Conservation (phyloP, 2,797 vertebrate species). For the Sebastolobus alascanus region DNA sequence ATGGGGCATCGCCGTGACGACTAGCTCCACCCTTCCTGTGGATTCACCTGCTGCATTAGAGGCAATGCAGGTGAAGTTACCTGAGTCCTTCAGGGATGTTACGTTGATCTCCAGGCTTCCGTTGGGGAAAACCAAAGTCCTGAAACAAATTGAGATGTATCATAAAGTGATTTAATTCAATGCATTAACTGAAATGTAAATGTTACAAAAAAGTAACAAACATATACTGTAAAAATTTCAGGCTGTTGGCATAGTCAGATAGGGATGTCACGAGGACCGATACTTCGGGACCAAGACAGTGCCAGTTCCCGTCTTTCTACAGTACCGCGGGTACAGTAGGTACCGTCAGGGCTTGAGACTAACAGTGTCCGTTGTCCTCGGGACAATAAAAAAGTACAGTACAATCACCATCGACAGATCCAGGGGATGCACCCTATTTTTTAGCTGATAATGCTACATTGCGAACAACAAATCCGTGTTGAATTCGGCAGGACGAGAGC, state of each 20-base stretch:
- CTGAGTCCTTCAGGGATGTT: slow-evolving; percentile 85
- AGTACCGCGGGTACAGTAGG: too few relatives aligned
- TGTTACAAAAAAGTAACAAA: slow-evolving; percentile 1
- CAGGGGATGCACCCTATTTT: too few relatives aligned
- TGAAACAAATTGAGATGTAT: slow-evolving; percentile 49
- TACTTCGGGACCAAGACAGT: too few relatives aligned
- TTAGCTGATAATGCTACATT: too few relatives aligned
- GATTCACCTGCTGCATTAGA: slow-evolving; percentile 88
- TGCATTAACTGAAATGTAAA: neutral
- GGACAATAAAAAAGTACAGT: too few relatives aligned
- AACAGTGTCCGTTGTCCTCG: too few relatives aligned
- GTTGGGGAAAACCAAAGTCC: slow-evolving; percentile 83
- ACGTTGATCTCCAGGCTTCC: slow-evolving; percentile 87
- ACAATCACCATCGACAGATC: too few relatives aligned
- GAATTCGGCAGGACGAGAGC: too few relatives aligned
- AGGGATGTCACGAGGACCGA: neutral
- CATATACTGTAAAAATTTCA: neutral
- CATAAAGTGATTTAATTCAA: neutral
- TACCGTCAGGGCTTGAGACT: too few relatives aligned
- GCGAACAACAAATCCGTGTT: too few relatives aligned
- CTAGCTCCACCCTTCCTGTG: slow-evolving; percentile 85
- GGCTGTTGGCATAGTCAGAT: neutral
- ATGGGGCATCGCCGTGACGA: slow-evolving; percentile 84
- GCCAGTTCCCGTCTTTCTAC: too few relatives aligned
- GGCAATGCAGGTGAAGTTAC: slow-evolving; percentile 88